A percentile compares a stretch with the other conserved stretches of the same genome.
Evolutionary conservation across 2,113 vertebrate genomes (phyloP).

Genomic region (Vicugna pacos): DNA sequence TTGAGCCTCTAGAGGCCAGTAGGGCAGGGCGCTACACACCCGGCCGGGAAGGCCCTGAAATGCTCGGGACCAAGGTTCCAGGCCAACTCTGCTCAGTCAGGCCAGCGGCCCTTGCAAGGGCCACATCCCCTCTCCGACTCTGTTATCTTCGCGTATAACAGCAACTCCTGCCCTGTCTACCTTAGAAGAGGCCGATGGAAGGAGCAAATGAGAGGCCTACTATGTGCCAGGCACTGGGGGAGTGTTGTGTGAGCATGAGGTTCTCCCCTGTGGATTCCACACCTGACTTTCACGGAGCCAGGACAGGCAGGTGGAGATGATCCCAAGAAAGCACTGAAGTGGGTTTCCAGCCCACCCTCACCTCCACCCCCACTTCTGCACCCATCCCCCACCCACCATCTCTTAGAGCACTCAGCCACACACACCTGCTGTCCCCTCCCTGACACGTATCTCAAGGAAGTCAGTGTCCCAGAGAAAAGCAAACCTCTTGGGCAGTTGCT

Average conservation of each 20-base stretch:
- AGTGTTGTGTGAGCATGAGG: not conserved
- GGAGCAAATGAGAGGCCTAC: not conserved
- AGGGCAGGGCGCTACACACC: not conserved
- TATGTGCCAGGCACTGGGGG: not conserved
- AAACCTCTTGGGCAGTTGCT: conserved; percentile 76
- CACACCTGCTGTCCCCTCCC: conserved; percentile 76
- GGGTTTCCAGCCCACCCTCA: not conserved
- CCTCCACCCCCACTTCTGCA: not conserved
- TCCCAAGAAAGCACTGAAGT: not conserved
- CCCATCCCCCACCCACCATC: not conserved
- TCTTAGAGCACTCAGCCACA: not conserved
- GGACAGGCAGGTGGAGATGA: not conserved
- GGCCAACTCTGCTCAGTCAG: not conserved
- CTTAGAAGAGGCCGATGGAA: not conserved
- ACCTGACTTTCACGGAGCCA: not conserved
- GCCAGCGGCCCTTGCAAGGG: not conserved
- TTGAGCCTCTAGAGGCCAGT: not conserved
- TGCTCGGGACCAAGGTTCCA: not conserved
- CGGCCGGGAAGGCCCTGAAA: not conserved
- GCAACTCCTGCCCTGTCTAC: not conserved
- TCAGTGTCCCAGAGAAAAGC: conserved; percentile 77
- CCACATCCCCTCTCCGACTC: not conserved
- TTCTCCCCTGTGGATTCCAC: accelerated
- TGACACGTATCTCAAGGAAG: conserved; percentile 75
- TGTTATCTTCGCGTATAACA: not conserved